Evolutionary conservation across 2,113 vertebrate genomes (phyloP).

Genomic region (Mesembrinibis cayennensis): DNA sequence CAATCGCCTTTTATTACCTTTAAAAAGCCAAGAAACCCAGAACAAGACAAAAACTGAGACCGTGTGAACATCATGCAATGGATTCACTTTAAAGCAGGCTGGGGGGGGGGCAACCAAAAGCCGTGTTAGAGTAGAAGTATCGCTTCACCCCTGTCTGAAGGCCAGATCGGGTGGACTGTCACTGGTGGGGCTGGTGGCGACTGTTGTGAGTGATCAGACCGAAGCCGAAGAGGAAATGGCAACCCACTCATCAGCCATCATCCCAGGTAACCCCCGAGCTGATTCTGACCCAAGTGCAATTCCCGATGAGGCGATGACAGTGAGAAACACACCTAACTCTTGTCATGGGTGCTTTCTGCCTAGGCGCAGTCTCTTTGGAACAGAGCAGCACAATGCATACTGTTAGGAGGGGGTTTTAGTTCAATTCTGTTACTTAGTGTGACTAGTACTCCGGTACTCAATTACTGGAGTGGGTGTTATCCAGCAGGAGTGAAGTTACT

Average conservation of each 20-base stretch:
- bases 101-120: neutral
- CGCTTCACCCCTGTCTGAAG: neutral
- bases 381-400: neutral
- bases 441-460: neutral
- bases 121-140: neutral
- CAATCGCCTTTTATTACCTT: constrained; percentile 67
- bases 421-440: neutral
- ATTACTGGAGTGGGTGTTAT: neutral
- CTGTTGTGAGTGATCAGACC: neutral
- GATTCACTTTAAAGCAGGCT: constrained; percentile 41
- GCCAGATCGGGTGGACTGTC: neutral
- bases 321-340: neutral
- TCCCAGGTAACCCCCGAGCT: neutral
- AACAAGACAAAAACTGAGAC: constrained; percentile 60
- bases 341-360: neutral
- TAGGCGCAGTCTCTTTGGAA: neutral
- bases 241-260: neutral
- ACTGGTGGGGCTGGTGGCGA: neutral
- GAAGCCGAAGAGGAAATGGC: constrained; percentile 42
- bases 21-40: constrained; percentile 57
- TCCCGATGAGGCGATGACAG: neutral
- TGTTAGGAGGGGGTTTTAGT: neutral
- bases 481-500: neutral
- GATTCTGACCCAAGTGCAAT: neutral
- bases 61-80: constrained; percentile 55